Evolutionary conservation across 2,113 vertebrate genomes (phyloP).

Genomic region (Channa argus): DNA sequence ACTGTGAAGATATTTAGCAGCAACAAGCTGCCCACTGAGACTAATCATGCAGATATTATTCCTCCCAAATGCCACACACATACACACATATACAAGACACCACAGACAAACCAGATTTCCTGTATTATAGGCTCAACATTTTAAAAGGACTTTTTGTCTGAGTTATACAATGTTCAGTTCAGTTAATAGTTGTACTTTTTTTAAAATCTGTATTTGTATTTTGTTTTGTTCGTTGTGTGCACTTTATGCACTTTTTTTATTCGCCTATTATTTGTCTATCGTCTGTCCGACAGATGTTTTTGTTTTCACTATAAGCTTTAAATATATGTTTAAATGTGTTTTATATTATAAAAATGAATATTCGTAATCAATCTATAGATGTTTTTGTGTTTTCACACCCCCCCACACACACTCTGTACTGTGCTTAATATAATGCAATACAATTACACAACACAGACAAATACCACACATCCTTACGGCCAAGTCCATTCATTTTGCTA

Average conservation of each 20-base stretch:
- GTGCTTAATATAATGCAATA: not conserved
- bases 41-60: conserved; percentile 35
- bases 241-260: no score
- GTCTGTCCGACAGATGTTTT: no score
- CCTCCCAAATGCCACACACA: conserved; percentile 21
- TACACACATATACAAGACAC: not conserved
- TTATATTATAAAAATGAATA: no score
- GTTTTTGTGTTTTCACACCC: not conserved
- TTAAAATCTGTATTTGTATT: no score
- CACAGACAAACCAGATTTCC: not conserved
- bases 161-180: no score
- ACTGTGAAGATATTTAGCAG: not conserved
- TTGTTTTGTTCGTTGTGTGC: no score
- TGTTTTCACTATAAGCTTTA: no score
- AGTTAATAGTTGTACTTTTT: no score
- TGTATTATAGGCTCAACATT: not conserved
- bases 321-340: no score
- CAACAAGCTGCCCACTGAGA: not conserved
- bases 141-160: not conserved
- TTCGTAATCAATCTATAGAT: no score
- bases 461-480: not conserved
- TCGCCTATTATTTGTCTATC: no score
- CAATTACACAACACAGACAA: not conserved
- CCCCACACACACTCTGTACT: not conserved
- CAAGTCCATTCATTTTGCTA: not conserved